Evolutionary conservation across 2,113 vertebrate species (phyloP), one percentile per base, ranked within the genome.

Genomic region (Sialia sialis): DNA sequence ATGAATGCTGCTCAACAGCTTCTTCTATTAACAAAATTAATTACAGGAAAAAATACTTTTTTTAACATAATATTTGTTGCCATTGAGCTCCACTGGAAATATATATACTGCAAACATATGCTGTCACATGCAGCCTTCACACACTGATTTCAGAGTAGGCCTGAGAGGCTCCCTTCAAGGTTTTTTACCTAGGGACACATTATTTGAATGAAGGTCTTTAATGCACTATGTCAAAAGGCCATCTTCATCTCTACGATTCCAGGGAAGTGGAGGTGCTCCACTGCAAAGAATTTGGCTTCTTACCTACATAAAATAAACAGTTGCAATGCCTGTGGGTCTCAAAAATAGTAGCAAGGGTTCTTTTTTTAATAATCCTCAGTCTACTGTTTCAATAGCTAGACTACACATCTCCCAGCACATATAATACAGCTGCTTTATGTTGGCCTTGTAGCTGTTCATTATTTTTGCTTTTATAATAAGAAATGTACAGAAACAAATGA

Each of bases 401-500:
- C 87, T 93, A 89, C 79, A 91, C 82, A 94, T 77, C 39, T 86
- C 68, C 83, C 55, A 4, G 4, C 70, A 66, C 4, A 2, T 66
- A 94, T 30, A 91, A 85, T 87, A 82, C 93, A 95, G 95, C 91
- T 94, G 91, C 72, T 87, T 94, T 80, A 77, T 77, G 82, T 55
- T 92, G 84, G 81, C 72, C 63, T 91, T 83, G 81, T 95, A 80
- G 62, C 89, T 90, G 75, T 73, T 94, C 92, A 79, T 94, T 92
- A 91, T 94, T 94, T 94, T 88, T 91, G 72, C 70, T 96, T 88
- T 87, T 85, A 79, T 74, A 95, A 86, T 52, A 95, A 88, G 43
- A 95, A 97, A 91, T 89, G 59, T 64, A 90, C 32, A 68, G 91
- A 93, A 96, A 95, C 44, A 90, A 95, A 91, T 78, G 87, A 93